These are phyloP conservation scores for Cinclus cinclus DNA, from an alignment of 2,113 vertebrate genomes.

Conservation along the genomic window DNA sequence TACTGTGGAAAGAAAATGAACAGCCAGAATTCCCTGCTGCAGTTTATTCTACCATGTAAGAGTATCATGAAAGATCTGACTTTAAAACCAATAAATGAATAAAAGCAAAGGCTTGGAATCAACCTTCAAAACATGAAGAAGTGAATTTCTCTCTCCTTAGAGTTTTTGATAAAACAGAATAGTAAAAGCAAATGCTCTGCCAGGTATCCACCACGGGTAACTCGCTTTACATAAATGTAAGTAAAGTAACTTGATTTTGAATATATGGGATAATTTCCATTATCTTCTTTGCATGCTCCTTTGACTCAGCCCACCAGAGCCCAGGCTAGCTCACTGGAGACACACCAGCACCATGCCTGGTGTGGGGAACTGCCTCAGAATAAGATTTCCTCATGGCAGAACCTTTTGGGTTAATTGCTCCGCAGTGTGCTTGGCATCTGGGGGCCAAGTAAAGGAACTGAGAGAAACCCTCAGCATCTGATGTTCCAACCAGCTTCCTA, in stretches of 20 bases:
- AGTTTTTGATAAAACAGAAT: slow-evolving; percentile 49
- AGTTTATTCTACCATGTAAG: neutral
- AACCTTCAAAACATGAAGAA: neutral
- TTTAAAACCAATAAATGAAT: neutral
- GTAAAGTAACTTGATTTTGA: slow-evolving; percentile 59
- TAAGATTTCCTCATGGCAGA: too few relatives aligned
- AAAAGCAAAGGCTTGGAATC: neutral
- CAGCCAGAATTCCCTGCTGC: neutral
- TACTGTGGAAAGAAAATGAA: neutral
- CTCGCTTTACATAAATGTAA: slow-evolving; percentile 39
- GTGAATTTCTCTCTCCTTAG: neutral
- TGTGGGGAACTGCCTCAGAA: too few relatives aligned
- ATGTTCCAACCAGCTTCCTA: too few relatives aligned
- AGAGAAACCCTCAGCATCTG: too few relatives aligned
- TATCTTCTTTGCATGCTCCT: neutral
- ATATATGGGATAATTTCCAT: slow-evolving; percentile 33
- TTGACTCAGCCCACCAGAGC: too few relatives aligned
- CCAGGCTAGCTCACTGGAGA: too few relatives aligned
- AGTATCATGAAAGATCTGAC: neutral
- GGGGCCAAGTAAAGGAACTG: too few relatives aligned
- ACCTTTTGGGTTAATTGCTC: too few relatives aligned
- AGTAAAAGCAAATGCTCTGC: slow-evolving; percentile 22
- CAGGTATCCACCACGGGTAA: slow-evolving; percentile 35
- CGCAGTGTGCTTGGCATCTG: too few relatives aligned
- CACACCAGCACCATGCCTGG: too few relatives aligned